Conservation (phyloP, 2,888 invertebrate species). For the Thymelicus acteon region DNA sequence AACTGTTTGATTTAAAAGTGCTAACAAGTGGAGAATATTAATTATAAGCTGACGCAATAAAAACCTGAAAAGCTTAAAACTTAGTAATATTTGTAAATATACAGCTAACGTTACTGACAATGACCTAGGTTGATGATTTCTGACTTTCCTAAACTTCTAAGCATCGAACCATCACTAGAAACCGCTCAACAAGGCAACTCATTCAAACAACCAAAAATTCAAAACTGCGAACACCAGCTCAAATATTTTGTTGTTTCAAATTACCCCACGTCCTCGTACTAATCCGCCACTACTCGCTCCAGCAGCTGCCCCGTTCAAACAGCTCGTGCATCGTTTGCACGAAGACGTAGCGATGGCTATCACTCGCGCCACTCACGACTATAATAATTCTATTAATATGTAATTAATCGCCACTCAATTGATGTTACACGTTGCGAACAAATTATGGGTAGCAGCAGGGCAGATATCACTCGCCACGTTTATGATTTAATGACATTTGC, state of each 20-base stretch:
- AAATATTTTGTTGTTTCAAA: background rate
- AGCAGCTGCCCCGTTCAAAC: slow-evolving; percentile 2
- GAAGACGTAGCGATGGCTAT: slow-evolving; percentile 36
- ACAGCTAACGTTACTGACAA: too few species aligned
- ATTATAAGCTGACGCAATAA: too few species aligned
- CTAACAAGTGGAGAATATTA: too few species aligned
- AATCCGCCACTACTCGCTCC: slow-evolving; percentile 7
- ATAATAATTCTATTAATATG: slow-evolving; percentile 39
- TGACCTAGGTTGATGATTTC: too few species aligned
- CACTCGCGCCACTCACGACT: slow-evolving; percentile 38
- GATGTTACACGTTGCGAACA: slow-evolving; percentile 36
- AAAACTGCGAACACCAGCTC: too few species aligned
- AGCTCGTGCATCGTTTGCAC: slow-evolving; percentile 26
- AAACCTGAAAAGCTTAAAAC: too few species aligned
- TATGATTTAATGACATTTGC: slow-evolving; percentile 33
- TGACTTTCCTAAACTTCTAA: too few species aligned
- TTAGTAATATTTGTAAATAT: too few species aligned
- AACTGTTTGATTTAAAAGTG: too few species aligned
- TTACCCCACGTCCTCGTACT: background rate
- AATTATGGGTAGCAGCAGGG: slow-evolving; percentile 30
- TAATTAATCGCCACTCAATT: slow-evolving; percentile 35
- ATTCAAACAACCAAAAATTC: too few species aligned
- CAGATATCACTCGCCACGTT: slow-evolving; percentile 27
- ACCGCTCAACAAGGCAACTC: too few species aligned
- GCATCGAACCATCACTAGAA: too few species aligned